Conservation (phyloP, 2,797 vertebrate genomes). For the Triplophysa yarkandensis region DNA sequence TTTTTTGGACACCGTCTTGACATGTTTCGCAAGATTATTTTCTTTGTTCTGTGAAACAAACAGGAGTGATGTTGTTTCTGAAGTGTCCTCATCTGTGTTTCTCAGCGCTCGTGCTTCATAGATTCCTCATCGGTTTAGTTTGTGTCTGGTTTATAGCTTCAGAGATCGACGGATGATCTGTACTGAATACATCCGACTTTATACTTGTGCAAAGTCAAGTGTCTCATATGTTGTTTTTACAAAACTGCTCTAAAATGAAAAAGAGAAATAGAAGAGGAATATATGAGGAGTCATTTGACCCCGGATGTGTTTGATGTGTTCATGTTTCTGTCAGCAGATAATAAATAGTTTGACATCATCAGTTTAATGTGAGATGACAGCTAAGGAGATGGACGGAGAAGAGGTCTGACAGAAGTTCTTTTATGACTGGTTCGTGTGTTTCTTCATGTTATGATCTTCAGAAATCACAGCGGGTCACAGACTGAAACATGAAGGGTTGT, state of each 20-base stretch:
- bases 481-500: no score
- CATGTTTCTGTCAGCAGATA: slow-evolving; percentile 41
- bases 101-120: background rate
- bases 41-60: no score
- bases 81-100: slow-evolving; percentile 33
- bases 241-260: no score
- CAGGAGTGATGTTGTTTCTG: slow-evolving; percentile 40
- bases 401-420: slow-evolving; percentile 51
- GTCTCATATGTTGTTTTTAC: slow-evolving; percentile 51
- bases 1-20: no score
- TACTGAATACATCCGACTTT: no score
- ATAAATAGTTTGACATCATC: slow-evolving; percentile 26
- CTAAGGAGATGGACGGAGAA: slow-evolving; percentile 45
- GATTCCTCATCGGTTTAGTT: background rate
- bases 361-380: background rate
- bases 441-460: slow-evolving; percentile 49
- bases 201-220: no score
- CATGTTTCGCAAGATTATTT: no score
- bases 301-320: slow-evolving; percentile 30
- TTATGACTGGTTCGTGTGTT: slow-evolving; percentile 46
- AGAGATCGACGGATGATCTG: background rate
- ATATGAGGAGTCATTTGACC: no score
- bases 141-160: background rate
- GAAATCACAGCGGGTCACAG: slow-evolving; percentile 35
- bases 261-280: no score